Evolutionary conservation across 30 jellyfish, hydroid and myxozoan genomes (phyloP), one percentile per base, ranked within the genome.

Genomic region (Aurelia aurita complex sp. Pacific): DNA sequence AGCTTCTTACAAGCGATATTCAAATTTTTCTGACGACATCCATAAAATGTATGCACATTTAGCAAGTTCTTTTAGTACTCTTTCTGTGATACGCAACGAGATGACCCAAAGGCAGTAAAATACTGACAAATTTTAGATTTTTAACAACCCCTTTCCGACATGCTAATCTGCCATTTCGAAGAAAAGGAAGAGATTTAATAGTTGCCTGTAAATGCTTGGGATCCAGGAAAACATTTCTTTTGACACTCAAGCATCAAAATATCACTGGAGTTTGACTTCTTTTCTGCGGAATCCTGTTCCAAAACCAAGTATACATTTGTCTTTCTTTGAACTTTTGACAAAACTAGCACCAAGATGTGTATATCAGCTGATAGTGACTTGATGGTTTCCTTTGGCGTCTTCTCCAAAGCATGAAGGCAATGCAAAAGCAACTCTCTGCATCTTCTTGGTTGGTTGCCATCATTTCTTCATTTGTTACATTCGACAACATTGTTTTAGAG

Each of bases 221-320:
- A 74, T 13, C 85, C 85, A 19, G 29, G 40, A 11, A 74, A 54
- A 54, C 46, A 74, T 40, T 19, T 40, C 76, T 34, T 74, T 53
- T 53, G 36, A 23, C 64, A n/a, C 50, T 32, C 76, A 74, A 10
- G 32, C 38, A 74, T 74, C 76, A 12, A 81, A 16, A 74, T 74
- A 62, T 46, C 85, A 53, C 85, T 74, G 29, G 40, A 74, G 64
- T 53, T 40, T 74, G 33, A 74, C 51, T 14, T 80, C 85, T 42
- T 74, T 53, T 53, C 76, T 46, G 29, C 50, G 85, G 18, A 74
- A 53, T 12, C 85, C 85, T 29, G 85, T 53, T 53, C 85, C 85
- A 74, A 54, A 74, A 74, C 50, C 33, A 74, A 62, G 64, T 74
- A 74, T 12, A 74, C 64, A 23, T 74, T 65, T 40, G 29, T 23